Percentiles rank a stretch among this genome's conserved stretches.
Evolutionary conservation across 2,113 vertebrate species (phyloP).

Genomic region (Heterotilapia buettikoferi): DNA sequence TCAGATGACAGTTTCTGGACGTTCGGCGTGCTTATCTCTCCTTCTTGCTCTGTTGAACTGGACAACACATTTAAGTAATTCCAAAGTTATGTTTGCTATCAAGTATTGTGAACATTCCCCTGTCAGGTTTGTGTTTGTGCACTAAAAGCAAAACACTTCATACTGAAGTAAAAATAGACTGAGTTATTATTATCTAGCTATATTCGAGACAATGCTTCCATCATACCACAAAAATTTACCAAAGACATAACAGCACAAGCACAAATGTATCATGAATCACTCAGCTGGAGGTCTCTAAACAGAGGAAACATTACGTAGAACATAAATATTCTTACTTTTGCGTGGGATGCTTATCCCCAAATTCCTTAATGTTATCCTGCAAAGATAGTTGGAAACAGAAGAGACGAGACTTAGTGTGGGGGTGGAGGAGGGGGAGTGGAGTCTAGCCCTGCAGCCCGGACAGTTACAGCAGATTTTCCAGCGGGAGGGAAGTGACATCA

Average conservation of each 20-base stretch:
- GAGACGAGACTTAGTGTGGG: conserved; percentile 51
- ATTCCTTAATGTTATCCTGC: conserved; percentile 94
- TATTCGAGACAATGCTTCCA: conserved; percentile 36
- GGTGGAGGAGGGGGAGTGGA: conserved; percentile 44
- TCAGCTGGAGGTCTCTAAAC: conserved; percentile 41
- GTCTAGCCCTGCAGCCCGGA: conserved; percentile 67
- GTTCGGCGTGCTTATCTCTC: conserved; percentile 67
- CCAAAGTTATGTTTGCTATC: conserved; percentile 6
- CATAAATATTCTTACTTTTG: conserved; percentile 83
- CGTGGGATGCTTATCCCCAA: conserved; percentile 88
- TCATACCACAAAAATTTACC: conserved; percentile 46
- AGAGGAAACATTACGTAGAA: conserved; percentile 55
- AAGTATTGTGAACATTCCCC: conserved; percentile 26
- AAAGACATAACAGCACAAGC: conserved; percentile 45
- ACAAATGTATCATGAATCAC: conserved; percentile 56
- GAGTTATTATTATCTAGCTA: conserved; percentile 25
- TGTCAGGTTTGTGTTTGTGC: conserved; percentile 8
- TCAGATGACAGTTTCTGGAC: conserved; percentile 81
- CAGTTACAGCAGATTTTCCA: conserved; percentile 75
- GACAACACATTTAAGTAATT: conserved; percentile 14
- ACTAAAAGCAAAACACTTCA: background rate
- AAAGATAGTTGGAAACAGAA: conserved; percentile 61
- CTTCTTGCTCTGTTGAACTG: conserved; percentile 75
- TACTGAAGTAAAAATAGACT: conserved; percentile 35
- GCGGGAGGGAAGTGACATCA: conserved; percentile 75